Evolutionary conservation across 2,888 invertebrate species (phyloP), one percentile per base, ranked within the genome.

Genomic region (Diarsia brunnea): DNA sequence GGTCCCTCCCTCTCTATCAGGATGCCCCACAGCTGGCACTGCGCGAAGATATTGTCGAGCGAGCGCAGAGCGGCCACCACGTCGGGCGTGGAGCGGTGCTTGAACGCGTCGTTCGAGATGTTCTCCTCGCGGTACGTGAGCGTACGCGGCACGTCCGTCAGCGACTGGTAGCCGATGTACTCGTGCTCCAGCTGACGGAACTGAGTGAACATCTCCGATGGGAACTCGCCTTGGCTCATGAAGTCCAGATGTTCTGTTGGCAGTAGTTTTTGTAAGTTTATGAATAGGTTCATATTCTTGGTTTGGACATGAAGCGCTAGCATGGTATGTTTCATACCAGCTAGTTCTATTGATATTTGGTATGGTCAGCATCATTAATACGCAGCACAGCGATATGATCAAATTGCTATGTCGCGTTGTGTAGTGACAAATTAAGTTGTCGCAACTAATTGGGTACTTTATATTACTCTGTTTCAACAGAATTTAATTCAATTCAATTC

Each of bases 111-210:
- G 79, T 95, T 96, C 58, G 95, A 95, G 43, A 97, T 80, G 65
- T 97, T 93, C 75, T 97, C 97, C 91, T 99, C 99, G 63, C 97
- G 95, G 92, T 98, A 98, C 5, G 98, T 97, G 64, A 98, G 95
- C 3, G 98, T 98, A 88, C 98, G 98, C 0, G 99, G 99, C 19
- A 99, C 99, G 96, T 99, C 99, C 0, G 99, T 99, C 73, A 99
- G 97, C 92, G 99, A 99, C 96, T 99, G 99, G 96, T 99, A 99
- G 65, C 99, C 99, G 91, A 99, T 98, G 92, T 99, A 99, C 91
- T 98, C 98, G 93, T 98, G 98, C 92, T 98, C 98, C 78, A 99
- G 95, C 95, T 99, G 99, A 80, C 98, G 97, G 95, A 99, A 99
- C 81, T 98, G 98, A 11, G 97, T 97, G 91, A 99, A 98, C 89